Conservation (phyloP, 2,113 vertebrate genomes). For the Hyperopisus bebe region DNA sequence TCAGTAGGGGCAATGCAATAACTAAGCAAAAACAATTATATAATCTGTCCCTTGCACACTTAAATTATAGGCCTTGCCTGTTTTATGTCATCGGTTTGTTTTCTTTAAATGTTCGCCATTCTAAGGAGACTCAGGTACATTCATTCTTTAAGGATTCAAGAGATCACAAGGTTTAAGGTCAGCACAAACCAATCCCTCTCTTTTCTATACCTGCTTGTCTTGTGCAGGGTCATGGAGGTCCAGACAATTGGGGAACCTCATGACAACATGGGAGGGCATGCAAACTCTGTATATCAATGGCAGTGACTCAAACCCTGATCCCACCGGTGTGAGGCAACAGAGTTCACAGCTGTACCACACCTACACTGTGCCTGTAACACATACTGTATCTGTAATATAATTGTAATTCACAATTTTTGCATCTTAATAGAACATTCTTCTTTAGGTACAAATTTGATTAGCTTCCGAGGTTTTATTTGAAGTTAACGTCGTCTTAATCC, state of each 20-base stretch:
- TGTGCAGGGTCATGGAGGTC: not conserved
- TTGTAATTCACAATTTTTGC: not conserved
- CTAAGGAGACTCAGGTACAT: not conserved
- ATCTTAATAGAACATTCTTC: not conserved
- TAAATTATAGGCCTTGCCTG: not conserved
- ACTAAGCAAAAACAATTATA: not conserved
- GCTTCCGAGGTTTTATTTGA: not conserved
- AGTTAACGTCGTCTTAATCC: not conserved
- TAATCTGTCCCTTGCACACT: not conserved
- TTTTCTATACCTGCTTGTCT: not conserved
- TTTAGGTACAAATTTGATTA: not conserved
- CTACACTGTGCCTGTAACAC: not conserved
- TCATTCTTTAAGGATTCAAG: not conserved
- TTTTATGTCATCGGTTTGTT: not conserved
- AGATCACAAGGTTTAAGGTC: not conserved
- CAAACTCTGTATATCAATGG: not conserved
- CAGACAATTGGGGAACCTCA: not conserved
- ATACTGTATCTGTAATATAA: not conserved
- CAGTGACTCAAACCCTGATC: not conserved
- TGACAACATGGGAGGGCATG: not conserved
- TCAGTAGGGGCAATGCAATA: constrained; percentile 14
- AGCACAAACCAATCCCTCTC: not conserved
- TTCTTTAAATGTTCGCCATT: not conserved
- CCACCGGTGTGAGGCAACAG: not conserved
- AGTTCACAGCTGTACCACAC: not conserved